These are phyloP conservation scores for Apistogramma diplotaenia DNA, from an alignment of 2,113 vertebrate species.

Conservation along the genomic window DNA sequence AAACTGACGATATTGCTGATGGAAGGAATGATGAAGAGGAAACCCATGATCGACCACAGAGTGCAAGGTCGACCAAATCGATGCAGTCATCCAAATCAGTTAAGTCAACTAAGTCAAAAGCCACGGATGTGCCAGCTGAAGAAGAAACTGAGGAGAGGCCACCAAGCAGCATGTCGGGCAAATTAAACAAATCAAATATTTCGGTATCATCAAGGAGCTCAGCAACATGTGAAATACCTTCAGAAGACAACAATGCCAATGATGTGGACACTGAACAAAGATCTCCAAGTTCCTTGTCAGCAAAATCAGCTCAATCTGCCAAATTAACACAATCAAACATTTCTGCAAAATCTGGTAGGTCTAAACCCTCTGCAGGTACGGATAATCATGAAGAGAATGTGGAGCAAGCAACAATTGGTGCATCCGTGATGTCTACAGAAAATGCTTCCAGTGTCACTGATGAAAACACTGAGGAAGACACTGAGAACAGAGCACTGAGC, in stretches of 20 bases:
- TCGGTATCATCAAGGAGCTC: constrained; percentile 29
- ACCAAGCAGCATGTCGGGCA: constrained; percentile 19
- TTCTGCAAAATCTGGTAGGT: constrained; percentile 20
- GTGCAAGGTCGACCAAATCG: constrained; percentile 37
- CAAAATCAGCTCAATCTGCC: constrained; percentile 40
- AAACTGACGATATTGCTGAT: too few species aligned
- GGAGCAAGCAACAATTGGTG: constrained; percentile 24
- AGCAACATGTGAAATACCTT: neutral
- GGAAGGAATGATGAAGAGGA: too few species aligned
- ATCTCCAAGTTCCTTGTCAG: constrained; percentile 43
- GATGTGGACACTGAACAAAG: constrained; percentile 22
- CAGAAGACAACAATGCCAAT: neutral
- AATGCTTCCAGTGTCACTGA: neutral
- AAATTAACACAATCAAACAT: constrained; percentile 33
- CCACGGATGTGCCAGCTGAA: constrained; percentile 23
- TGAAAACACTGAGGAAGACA: constrained; percentile 14
- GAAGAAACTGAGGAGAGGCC: constrained; percentile 10
- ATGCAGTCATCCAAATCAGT: constrained; percentile 47
- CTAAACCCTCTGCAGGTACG: neutral
- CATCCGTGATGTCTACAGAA: constrained; percentile 24
- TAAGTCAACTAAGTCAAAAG: constrained; percentile 30
- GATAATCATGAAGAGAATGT: neutral
- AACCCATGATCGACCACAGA: constrained; percentile 13
- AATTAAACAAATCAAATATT: constrained; percentile 1
- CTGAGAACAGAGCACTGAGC: constrained; percentile 34